Evolutionary conservation across 2,888 invertebrate species (phyloP), one percentile per base, ranked within the genome.

Genomic region (Drosophila antonietae): DNA sequence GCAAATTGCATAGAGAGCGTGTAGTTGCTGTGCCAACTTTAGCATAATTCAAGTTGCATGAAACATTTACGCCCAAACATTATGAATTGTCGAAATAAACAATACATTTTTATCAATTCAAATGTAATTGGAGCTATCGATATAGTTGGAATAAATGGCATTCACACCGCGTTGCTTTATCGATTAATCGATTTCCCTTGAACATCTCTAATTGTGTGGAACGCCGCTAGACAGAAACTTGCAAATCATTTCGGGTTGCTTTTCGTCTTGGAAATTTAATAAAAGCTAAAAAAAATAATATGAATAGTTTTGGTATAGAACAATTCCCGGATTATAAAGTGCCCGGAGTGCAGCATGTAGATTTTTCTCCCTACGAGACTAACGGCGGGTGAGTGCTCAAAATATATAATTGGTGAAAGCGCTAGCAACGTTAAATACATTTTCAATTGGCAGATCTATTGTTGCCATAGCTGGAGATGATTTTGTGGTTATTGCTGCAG

Each of bases 381-480:
- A 96, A 96, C 89, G 96, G 96, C 94, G 96, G 96, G 96, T 96
- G 94, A 94, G 92, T 64, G 18, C 37, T 31, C 28, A 59, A 58
- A 44, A 47, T 23, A 7, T 20, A 33, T 3, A 14, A 28, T 46
- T 39, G 15, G 2, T 51, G 9, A 14, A 63, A 46, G 55, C 52
- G 52, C 0, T 14, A n/a, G 31, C 8, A 28, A 55, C n/a, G 10
- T 59, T 20, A 4, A 47, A 56, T 20, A 33, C 18, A 33, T 51
- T 33, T 33, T 31, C 7, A 7, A 3, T 92, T 93, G 64, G 63
- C 89, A 99, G 99, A 87, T 98, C 98, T 90, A 95, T 98, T 64
- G 96, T 99, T 56, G 99, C 99, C 31, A 96, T 99, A 86, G 98
- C 98, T 91, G 99, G 99, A 31, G 96, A 98, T 49, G 97, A 99